Base-by-base conservation (phyloP, 2,797 vertebrate species). In the Pseudochromis fuscus region DNA sequence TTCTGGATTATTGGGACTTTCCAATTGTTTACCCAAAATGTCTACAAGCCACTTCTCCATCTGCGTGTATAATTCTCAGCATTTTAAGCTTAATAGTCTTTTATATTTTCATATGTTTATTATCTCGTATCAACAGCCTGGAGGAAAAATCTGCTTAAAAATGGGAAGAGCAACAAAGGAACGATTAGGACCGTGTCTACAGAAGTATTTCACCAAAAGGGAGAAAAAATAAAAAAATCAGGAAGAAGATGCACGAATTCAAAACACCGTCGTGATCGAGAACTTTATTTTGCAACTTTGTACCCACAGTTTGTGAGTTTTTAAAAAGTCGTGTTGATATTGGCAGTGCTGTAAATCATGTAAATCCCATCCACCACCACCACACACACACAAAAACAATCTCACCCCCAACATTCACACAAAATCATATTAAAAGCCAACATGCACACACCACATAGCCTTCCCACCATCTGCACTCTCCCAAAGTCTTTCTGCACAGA, bases 51-150 rank as follows among this genome's bases (percentile, higher is more conserved):
- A 78, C 40, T 81, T 67, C 55, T 64, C 81, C 77, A 80, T 87
- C 76, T 83, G 82, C 27, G 4, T 27, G 57, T 75, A 52, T 75
- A 80, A 77, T 82, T 88, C 82, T 58, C 58, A 61, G 56, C 77
- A 65, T 84, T 81, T 87, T 67, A 82, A 83, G 75, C 77, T 75
- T 77, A 87, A 87, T 85, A 59, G 61, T 82, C 81, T 82, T 77
- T 81, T 84, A 71, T 87, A 77, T 83, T 87, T 86, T 82, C 67
- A 67, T 67, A 59, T 83, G 79, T 86, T 89, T 85, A 85, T 84
- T 77, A 83, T 86, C 79, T 87, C 62, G 28, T 72, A 87, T 88
- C 86, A 84, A 83, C 79, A 87, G 82, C 87, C 85, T 66, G n/a
- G 0, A 63, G 84, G 75, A 15, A 40, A 87, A 79, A 81, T 82